Evolutionary conservation across 2,113 vertebrate genomes (phyloP).

Genomic region (Herpailurus yagouaroundi): DNA sequence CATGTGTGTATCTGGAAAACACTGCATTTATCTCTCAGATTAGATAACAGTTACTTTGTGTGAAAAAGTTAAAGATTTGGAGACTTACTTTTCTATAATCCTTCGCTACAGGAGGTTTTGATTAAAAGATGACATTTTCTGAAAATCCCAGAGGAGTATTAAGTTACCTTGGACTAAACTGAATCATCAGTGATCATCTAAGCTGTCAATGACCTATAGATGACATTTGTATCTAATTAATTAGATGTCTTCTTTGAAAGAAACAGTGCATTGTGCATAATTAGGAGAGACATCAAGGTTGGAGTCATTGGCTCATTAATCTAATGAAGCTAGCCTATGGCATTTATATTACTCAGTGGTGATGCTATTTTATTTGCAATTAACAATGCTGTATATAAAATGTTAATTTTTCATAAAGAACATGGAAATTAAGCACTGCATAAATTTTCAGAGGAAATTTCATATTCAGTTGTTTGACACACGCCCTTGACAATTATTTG

Average conservation of each 20-base stretch:
- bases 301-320: slow-evolving; percentile 85
- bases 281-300: slow-evolving; percentile 86
- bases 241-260: slow-evolving; percentile 83
- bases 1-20: slow-evolving; percentile 39
- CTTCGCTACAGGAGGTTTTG: slow-evolving; percentile 73
- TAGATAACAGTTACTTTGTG: slow-evolving; percentile 3
- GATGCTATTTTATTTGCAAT: slow-evolving; percentile 80
- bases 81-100: slow-evolving; percentile 69
- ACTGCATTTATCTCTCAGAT: slow-evolving; percentile 67
- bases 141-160: slow-evolving; percentile 80
- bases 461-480: not conserved
- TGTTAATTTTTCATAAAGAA: slow-evolving; percentile 54
- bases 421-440: not conserved
- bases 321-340: slow-evolving; percentile 82
- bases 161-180: slow-evolving; percentile 81
- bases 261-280: slow-evolving; percentile 84
- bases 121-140: slow-evolving; percentile 86
- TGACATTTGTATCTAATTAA: slow-evolving; percentile 90
- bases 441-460: slow-evolving; percentile 19
- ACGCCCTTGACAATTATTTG: not conserved
- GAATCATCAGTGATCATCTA: slow-evolving; percentile 81
- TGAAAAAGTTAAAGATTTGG: slow-evolving; percentile 63
- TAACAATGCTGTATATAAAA: slow-evolving; percentile 65
- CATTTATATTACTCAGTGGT: slow-evolving; percentile 79
- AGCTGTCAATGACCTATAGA: slow-evolving; percentile 88